Conservation (phyloP, 2,113 vertebrate genomes). For the Sinosuthora webbiana region DNA sequence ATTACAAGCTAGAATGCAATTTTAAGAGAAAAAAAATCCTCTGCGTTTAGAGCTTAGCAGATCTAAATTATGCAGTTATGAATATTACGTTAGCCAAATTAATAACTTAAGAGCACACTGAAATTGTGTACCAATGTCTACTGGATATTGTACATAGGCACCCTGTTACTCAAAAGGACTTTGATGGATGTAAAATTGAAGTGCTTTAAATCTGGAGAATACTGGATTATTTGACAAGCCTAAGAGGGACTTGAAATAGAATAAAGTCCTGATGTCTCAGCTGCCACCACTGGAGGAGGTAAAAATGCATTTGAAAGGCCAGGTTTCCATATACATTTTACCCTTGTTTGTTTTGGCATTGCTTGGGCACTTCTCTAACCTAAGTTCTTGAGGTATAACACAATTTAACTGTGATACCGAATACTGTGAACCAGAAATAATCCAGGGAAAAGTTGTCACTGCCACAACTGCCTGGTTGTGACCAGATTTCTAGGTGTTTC, state of each 20-base stretch:
- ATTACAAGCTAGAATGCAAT: background rate
- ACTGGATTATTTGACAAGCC: background rate
- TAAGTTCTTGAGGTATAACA: background rate
- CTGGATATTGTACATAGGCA: background rate
- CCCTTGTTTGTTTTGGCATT: background rate
- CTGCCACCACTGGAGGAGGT: accelerated
- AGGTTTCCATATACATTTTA: background rate
- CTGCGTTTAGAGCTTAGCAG: background rate
- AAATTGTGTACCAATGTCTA: background rate
- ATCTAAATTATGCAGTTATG: background rate
- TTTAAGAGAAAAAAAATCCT: background rate
- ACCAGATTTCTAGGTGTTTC: background rate
- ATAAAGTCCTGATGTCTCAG: background rate
- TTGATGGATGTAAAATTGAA: background rate
- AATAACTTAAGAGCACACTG: background rate
- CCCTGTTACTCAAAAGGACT: background rate
- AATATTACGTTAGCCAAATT: background rate
- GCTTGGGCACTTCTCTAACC: background rate
- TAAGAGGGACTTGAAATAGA: background rate
- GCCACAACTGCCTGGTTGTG: background rate
- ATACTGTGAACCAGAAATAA: background rate
- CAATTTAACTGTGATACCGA: background rate
- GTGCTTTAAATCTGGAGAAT: background rate
- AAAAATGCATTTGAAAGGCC: background rate
- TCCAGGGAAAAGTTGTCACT: background rate